Evolutionary conservation across 2,797 vertebrate species (phyloP).

Genomic region (Enteromius treurensis): DNA sequence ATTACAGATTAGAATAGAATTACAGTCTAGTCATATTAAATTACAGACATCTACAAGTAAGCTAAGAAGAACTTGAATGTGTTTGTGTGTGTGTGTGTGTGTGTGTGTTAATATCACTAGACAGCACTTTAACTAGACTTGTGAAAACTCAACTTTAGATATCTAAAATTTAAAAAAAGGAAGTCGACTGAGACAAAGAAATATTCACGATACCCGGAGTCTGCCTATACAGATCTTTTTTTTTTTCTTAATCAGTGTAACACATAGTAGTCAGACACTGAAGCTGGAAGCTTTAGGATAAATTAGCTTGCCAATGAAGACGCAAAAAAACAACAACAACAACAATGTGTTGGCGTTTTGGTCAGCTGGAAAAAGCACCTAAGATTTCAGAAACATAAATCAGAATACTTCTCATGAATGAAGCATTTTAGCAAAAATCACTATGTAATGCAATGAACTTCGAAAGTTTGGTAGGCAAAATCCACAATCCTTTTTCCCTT

Average conservation of each 20-base stretch:
- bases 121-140: not conserved
- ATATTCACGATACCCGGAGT: not conserved
- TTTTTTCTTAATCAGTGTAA: not conserved
- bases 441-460: not conserved
- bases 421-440: no score
- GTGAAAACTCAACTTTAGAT: not conserved
- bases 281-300: not conserved
- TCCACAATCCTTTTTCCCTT: not conserved
- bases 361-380: not conserved
- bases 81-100: not conserved
- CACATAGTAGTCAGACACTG: not conserved
- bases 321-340: not conserved
- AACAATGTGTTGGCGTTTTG: not conserved
- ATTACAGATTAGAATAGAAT: not conserved
- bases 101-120: not conserved
- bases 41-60: not conserved
- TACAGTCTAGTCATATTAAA: not conserved
- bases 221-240: not conserved
- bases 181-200: not conserved
- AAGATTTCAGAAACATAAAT: not conserved
- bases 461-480: not conserved
- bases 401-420: not conserved
- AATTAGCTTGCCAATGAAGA: not conserved
- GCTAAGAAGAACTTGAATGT: not conserved
- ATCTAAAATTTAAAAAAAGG: slow-evolving; percentile 5